phyloP scores from a whole-genome alignment of 2,113 vertebrate genomes.

The Tetraodon nigroviridis region DNA sequence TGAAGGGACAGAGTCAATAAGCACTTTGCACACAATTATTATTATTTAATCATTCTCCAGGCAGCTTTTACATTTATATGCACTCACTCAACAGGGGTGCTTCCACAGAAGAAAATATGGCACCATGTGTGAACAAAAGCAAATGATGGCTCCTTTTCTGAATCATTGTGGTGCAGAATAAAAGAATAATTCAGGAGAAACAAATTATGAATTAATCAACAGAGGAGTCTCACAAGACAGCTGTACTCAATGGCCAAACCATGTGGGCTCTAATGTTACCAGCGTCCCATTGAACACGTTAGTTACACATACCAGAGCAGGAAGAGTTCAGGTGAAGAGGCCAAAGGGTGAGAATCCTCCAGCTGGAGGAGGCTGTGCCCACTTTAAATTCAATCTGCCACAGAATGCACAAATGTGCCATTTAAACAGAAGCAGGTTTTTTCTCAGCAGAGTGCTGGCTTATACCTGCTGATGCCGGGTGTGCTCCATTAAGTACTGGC shows the following conservation, averaged over 20 bases:
- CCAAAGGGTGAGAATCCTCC: constrained; percentile 54
- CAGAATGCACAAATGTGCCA: constrained; percentile 37
- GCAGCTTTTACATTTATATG: constrained; percentile 22
- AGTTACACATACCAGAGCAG: constrained; percentile 69
- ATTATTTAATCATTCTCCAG: constrained; percentile 41
- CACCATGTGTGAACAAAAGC: constrained; percentile 25
- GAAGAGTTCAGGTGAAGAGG: constrained; percentile 56
- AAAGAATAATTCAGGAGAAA: too few species aligned
- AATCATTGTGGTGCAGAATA: neutral
- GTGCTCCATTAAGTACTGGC: constrained; percentile 44
- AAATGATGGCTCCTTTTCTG: constrained; percentile 22
- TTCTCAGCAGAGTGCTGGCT: constrained; percentile 28
- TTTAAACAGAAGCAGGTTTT: constrained; percentile 54
- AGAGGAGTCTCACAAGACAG: constrained; percentile 40
- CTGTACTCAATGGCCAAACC: constrained; percentile 47
- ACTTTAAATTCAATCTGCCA: constrained; percentile 56
- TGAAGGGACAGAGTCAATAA: constrained; percentile 14
- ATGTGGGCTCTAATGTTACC: constrained; percentile 59
- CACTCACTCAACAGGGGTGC: constrained; percentile 13
- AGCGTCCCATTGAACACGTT: constrained; percentile 43
- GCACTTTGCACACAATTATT: constrained; percentile 41
- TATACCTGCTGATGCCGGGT: constrained; percentile 42
- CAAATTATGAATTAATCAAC: constrained; percentile 6
- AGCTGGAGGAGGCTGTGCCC: constrained; percentile 53
- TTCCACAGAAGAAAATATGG: constrained; percentile 30